These are phyloP conservation scores for Chionomys nivalis DNA, from an alignment of 2,113 vertebrate species.

Conservation along the genomic window DNA sequence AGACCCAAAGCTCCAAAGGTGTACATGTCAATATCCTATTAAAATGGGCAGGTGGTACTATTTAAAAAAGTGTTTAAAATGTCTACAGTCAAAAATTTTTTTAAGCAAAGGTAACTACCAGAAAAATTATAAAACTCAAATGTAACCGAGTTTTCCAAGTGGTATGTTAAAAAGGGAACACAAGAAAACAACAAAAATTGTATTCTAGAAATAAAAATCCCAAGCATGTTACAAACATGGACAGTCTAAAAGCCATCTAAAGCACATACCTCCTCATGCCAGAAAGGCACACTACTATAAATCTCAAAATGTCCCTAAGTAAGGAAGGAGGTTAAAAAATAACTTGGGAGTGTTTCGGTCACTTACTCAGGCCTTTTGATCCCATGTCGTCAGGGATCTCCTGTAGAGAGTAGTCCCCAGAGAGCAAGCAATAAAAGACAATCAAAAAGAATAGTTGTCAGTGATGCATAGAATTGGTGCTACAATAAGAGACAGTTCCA, in stretches of 20 bases:
- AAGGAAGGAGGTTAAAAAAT: slow-evolving; percentile 84
- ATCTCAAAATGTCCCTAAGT: slow-evolving; percentile 80
- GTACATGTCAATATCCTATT: slow-evolving; percentile 53
- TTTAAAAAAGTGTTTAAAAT: slow-evolving; percentile 6
- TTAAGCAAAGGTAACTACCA: slow-evolving; percentile 48
- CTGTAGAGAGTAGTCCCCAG: slow-evolving; percentile 93
- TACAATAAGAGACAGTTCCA: slow-evolving; percentile 89
- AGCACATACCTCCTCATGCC: slow-evolving; percentile 82
- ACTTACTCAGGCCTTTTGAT: slow-evolving; percentile 99
- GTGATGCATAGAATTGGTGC: slow-evolving; percentile 88
- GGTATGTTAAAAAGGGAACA: slow-evolving; percentile 56
- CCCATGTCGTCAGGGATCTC: slow-evolving; percentile 97
- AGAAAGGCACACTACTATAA: slow-evolving; percentile 75
- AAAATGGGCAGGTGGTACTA: slow-evolving; percentile 32
- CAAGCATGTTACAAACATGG: slow-evolving; percentile 65
- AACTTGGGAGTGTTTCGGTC: slow-evolving; percentile 87
- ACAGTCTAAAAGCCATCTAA: slow-evolving; percentile 71
- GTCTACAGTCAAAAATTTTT: slow-evolving; percentile 27
- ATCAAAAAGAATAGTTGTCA: slow-evolving; percentile 97
- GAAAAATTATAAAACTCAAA: slow-evolving; percentile 71
- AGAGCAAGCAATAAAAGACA: slow-evolving; percentile 94
- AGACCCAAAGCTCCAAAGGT: slow-evolving; percentile 43
- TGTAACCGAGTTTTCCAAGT: slow-evolving; percentile 51
- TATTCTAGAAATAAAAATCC: slow-evolving; percentile 75
- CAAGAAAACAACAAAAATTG: slow-evolving; percentile 40